Percentiles rank a stretch among this genome's conserved stretches.
Conservation (phyloP, 2,797 vertebrate species). For the Champsocephalus esox region DNA sequence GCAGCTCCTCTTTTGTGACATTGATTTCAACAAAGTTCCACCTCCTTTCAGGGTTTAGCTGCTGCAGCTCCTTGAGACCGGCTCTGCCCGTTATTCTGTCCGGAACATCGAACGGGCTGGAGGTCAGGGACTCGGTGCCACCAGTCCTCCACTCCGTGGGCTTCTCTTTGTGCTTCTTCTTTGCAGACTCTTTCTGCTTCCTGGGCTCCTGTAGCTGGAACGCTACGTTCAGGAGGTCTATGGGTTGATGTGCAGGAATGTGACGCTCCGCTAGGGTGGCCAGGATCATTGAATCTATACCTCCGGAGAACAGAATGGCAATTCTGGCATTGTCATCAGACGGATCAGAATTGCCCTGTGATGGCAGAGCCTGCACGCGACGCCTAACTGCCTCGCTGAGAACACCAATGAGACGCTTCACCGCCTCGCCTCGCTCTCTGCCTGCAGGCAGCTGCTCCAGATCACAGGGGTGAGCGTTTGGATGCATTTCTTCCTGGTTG, state of each 20-base stretch:
- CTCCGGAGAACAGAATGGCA: constrained; percentile 95
- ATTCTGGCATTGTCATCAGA: constrained; percentile 72
- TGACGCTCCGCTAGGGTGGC: constrained; percentile 91
- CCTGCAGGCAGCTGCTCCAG: constrained; percentile 82
- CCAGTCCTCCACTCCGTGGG: neutral
- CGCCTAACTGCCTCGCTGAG: constrained; percentile 87
- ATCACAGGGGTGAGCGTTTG: constrained; percentile 38
- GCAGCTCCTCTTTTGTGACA: constrained; percentile 89
- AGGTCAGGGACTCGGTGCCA: neutral
- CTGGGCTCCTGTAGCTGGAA: constrained; percentile 83
- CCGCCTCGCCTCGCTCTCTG: constrained; percentile 65
- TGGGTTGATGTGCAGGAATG: constrained; percentile 86
- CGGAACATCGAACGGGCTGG: constrained; percentile 85
- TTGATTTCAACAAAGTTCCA: constrained; percentile 98
- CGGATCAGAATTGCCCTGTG: neutral
- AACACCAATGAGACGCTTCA: constrained; percentile 82
- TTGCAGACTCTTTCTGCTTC: constrained; percentile 45
- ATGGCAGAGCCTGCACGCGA: constrained; percentile 85
- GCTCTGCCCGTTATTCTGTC: constrained; percentile 92
- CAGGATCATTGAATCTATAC: constrained; percentile 94
- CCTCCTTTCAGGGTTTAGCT: constrained; percentile 84
- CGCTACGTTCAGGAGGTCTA: constrained; percentile 98
- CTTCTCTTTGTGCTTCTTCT: constrained; percentile 68
- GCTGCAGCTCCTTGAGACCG: constrained; percentile 88
- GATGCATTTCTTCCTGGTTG: constrained; percentile 14